These are phyloP conservation scores for Tenodera sinensis DNA, from an alignment of 2,888 invertebrate genomes.

Conservation along the genomic window DNA sequence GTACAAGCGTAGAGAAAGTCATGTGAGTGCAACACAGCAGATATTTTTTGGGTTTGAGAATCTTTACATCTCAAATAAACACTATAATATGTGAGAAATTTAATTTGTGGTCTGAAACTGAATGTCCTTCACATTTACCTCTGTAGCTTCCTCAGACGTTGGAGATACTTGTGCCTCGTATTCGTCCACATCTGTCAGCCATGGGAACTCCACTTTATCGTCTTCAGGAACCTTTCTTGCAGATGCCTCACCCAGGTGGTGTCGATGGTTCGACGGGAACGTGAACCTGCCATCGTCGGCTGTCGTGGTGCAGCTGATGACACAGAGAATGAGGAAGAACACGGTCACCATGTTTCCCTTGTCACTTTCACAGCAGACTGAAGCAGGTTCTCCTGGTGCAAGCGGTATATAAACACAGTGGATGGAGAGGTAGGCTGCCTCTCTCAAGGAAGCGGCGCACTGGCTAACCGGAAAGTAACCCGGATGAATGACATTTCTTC, in stretches of 20 bases:
- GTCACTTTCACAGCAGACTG: neutral
- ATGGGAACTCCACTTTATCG: neutral
- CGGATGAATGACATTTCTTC: too few species aligned
- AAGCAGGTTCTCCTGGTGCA: neutral
- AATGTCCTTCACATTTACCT: neutral
- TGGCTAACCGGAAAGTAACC: too few species aligned
- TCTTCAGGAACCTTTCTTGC: neutral
- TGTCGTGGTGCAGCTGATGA: neutral
- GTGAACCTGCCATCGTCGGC: neutral
- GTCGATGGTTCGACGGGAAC: neutral
- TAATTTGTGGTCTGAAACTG: too few species aligned
- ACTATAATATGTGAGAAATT: too few species aligned
- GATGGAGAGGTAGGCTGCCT: too few species aligned
- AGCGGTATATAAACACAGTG: neutral
- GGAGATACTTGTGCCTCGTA: too few species aligned
- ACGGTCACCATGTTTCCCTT: neutral
- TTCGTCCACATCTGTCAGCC: neutral
- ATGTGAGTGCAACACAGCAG: too few species aligned
- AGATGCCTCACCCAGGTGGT: neutral
- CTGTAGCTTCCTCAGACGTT: neutral
- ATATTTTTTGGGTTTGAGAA: too few species aligned
- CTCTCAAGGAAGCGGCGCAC: neutral
- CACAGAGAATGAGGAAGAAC: neutral
- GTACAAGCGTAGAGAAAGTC: too few species aligned
- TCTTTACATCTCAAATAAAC: too few species aligned